Evolutionary conservation across 2,888 invertebrate species (phyloP).

Genomic region (Acronicta leporina): DNA sequence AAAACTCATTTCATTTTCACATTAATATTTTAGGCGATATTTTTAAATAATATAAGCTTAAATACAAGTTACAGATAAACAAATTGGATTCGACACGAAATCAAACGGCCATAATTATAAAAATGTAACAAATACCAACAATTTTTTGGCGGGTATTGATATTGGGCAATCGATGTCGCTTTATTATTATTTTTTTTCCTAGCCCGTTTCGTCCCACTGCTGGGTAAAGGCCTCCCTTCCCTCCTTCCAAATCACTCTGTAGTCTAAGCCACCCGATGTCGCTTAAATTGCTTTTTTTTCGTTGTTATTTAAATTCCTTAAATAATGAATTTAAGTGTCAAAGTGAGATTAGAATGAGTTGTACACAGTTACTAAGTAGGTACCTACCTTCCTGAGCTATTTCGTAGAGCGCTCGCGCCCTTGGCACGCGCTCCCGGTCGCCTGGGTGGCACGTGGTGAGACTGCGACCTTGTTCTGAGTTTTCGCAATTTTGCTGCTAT

Average conservation of each 20-base stretch:
- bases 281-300: no score
- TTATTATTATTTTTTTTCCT: no score
- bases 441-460: conserved; percentile 54
- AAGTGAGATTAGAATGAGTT: conserved; percentile 30
- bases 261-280: no score
- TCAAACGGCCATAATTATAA: background rate
- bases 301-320: no score
- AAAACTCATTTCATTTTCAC: conserved; percentile 40
- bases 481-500: conserved; percentile 43
- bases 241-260: background rate
- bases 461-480: conserved; percentile 57
- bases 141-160: conserved; percentile 8
- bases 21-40: conserved; percentile 10
- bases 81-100: conserved; percentile 10
- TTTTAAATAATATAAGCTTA: conserved; percentile 7
- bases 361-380: conserved; percentile 5
- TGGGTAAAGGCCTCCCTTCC: no score
- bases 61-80: background rate
- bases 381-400: conserved; percentile 11
- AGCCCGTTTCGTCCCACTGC: no score
- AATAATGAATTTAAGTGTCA: conserved; percentile 6
- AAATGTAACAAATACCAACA: conserved; percentile 8
- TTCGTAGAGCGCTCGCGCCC: conserved; percentile 41
- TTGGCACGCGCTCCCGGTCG: conserved; percentile 58
- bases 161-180: background rate